Conservation (phyloP, 1,140 invertebrate genomes). For the Cherax destructor region DNA sequence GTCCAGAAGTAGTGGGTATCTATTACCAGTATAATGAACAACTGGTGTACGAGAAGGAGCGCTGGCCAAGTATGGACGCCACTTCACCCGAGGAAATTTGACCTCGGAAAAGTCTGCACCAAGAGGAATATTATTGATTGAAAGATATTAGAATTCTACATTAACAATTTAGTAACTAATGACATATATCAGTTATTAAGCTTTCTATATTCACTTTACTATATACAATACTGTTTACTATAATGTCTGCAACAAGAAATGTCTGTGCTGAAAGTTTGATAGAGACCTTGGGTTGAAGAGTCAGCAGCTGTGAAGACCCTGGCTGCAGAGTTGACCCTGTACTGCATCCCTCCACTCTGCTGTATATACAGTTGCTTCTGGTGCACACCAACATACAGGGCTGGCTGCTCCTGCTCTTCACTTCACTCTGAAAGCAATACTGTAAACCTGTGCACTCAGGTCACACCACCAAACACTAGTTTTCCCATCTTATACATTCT, state of each 20-base stretch:
- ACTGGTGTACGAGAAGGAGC: constrained; percentile 56
- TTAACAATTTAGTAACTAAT: neutral
- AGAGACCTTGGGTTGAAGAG: neutral
- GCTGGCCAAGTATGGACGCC: constrained; percentile 75
- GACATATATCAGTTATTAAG: neutral
- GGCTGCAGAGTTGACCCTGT: constrained; percentile 36
- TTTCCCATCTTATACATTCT: no score
- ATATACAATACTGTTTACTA: neutral
- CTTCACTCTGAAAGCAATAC: neutral
- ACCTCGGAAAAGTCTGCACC: neutral
- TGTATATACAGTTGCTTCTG: constrained; percentile 83
- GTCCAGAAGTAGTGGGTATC: constrained; percentile 16
- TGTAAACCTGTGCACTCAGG: no score
- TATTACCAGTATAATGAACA: constrained; percentile 3
- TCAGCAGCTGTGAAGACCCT: constrained; percentile 38
- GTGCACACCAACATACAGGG: constrained; percentile 90
- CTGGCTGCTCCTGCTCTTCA: constrained; percentile 29
- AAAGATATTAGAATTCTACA: neutral
- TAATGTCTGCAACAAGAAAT: neutral
- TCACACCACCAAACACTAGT: no score
- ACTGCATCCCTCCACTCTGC: constrained; percentile 68
- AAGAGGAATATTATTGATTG: neutral
- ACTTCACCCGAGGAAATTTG: constrained; percentile 73
- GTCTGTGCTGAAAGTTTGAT: neutral
- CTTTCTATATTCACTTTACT: no score